Evolutionary conservation across 2,888 invertebrate genomes (phyloP).

Genomic region (Polydrusus pterygomalis): DNA sequence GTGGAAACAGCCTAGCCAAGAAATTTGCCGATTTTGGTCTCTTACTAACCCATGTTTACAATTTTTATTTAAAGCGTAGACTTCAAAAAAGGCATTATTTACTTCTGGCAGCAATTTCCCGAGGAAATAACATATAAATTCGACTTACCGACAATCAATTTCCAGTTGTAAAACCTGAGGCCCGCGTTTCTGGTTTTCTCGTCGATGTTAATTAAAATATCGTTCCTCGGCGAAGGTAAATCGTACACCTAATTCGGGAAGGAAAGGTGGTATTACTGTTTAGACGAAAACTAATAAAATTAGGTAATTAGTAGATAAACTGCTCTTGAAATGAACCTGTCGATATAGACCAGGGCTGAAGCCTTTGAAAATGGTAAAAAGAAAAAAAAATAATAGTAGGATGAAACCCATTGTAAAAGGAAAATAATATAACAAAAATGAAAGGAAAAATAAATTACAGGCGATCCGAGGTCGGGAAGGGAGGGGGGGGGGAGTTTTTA

Average conservation of each 20-base stretch:
- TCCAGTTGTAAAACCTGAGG: constrained; percentile 73
- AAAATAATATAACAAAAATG: too few species aligned
- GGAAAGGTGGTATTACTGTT: constrained; percentile 12
- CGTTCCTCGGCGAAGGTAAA: constrained; percentile 75
- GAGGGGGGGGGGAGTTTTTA: too few species aligned
- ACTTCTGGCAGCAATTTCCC: constrained; percentile 19
- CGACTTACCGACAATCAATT: constrained; percentile 73
- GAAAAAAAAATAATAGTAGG: too few species aligned
- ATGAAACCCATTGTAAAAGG: too few species aligned
- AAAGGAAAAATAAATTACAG: too few species aligned
- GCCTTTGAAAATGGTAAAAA: too few species aligned
- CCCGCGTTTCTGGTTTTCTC: constrained; percentile 73
- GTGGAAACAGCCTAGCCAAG: too few species aligned
- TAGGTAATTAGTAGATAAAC: background rate
- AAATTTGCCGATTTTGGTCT: too few species aligned
- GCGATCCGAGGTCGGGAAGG: too few species aligned
- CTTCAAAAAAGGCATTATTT: background rate
- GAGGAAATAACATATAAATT: constrained; percentile 25
- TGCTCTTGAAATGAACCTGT: background rate
- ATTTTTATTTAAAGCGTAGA: too few species aligned
- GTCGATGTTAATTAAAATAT: constrained; percentile 84
- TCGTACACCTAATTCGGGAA: constrained; percentile 69
- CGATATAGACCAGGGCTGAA: too few species aligned
- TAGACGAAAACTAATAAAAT: background rate
- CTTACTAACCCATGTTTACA: too few species aligned